Evolutionary conservation across 2,888 invertebrate species (phyloP), one percentile per base, ranked within the genome.

Genomic region (Thymelicus acteon): DNA sequence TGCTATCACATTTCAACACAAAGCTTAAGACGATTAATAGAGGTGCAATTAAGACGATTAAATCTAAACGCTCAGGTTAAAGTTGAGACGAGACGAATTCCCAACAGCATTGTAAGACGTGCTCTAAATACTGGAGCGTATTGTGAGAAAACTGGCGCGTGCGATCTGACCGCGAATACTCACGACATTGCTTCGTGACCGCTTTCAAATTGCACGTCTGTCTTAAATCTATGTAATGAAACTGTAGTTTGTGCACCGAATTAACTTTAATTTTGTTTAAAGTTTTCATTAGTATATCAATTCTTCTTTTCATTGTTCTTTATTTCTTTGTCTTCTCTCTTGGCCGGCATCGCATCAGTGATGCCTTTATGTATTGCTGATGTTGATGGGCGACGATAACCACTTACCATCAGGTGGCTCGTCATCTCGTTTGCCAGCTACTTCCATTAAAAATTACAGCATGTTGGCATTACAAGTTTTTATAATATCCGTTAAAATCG

Each of bases 161-260:
- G 77, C 75, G 77, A 77, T 64, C 72, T 58, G 64, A 67, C 72
- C 71, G 73, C 73, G 72, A 73, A 74, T 67, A 63, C 71, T 73
- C 75, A 73, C 72, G 74, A 73, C 66, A 72, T n/a, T 19, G 48
- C 10, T 52, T 71, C 71, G 71, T 71, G 71, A 71, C 66, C 74
- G 75, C 75, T 78, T 78, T 75, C 74, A 73, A 76, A 75, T 75
- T 73, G 71, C 37, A 66, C 47, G 48, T 70, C 31, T 62, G 73
- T 75, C 76, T 75, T 62, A 40, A 69, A 74, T 74, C 64, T 73
- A 37, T 75, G 73, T 71, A 76, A 75, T 76, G 75, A 72, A 76
- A 77, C 49, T 54, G 24, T 64, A 71, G 13, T 58, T n/a, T 31
- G n/a, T 58, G 7, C 58, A 24, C 54, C 10, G 54, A 24, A 24